Percentiles rank a stretch among this genome's conserved stretches.
These are phyloP conservation scores for Hydrocynus forskahlii DNA, from an alignment of 2,797 vertebrate species.

Conservation along the genomic window DNA sequence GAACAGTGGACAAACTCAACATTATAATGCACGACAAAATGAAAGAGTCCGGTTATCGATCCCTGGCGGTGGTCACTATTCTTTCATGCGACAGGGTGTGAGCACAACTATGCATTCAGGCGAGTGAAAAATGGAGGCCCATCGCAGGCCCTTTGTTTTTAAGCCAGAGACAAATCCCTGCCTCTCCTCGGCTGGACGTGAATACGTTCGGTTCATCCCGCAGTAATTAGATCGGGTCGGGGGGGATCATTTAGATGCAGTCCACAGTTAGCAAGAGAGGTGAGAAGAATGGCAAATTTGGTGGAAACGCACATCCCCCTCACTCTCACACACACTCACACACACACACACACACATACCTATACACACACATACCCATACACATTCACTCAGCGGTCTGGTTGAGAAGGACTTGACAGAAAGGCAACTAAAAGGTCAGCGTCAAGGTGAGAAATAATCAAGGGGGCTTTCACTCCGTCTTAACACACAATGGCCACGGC, in stretches of 20 bases:
- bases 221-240: slow-evolving; percentile 74
- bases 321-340: no score
- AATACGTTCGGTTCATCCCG: slow-evolving; percentile 71
- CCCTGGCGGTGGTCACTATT: not conserved
- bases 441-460: slow-evolving; percentile 71
- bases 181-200: slow-evolving; percentile 63
- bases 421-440: slow-evolving; percentile 69
- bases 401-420: slow-evolving; percentile 41
- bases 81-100: slow-evolving; percentile 4
- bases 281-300: slow-evolving; percentile 75
- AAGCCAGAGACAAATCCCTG: slow-evolving; percentile 70
- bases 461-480: slow-evolving; percentile 41
- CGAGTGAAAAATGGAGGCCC: slow-evolving; percentile 27
- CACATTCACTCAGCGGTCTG: slow-evolving; percentile 14
- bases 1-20: not conserved
- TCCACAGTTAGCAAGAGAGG: slow-evolving; percentile 64
- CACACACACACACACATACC: no score
- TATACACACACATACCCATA: slow-evolving; percentile 9
- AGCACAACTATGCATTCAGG: slow-evolving; percentile 33
- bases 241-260: slow-evolving; percentile 71
- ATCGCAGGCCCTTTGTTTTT: slow-evolving; percentile 61
- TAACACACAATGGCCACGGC: slow-evolving; percentile 27
- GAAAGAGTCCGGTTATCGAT: slow-evolving; percentile 42
- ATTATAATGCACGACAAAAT: slow-evolving; percentile 34
- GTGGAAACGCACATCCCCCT: not conserved